Conservation (phyloP, 2,113 vertebrate genomes). For the Capra hircus region DNA sequence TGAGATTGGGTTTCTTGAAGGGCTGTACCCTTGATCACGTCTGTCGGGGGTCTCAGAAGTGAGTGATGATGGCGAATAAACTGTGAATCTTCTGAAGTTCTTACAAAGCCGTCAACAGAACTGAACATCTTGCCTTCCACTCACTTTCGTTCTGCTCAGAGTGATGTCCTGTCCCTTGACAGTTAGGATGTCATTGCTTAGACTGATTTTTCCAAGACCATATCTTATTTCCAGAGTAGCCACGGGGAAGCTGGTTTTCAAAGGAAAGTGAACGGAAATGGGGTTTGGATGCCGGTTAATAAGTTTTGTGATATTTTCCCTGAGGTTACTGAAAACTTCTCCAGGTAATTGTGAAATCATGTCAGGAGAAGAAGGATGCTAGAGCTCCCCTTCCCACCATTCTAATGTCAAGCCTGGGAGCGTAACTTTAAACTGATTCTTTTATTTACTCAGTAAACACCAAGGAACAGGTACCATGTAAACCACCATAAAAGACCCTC, state of each 20-base stretch:
- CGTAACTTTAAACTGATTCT: background rate
- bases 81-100: background rate
- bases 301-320: background rate
- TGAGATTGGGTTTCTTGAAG: background rate
- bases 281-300: background rate
- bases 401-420: background rate
- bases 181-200: background rate
- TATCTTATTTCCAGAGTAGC: background rate
- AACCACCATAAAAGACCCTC: rapidly evolving
- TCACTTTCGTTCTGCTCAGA: rapidly evolving
- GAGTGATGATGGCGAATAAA: background rate
- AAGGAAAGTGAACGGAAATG: background rate
- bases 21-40: background rate
- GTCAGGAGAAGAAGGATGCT: background rate
- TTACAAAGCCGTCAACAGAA: background rate
- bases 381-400: rapidly evolving
- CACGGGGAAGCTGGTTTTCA: background rate
- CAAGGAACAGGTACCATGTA: rapidly evolving
- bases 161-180: background rate
- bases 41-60: background rate
- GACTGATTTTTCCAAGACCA: background rate
- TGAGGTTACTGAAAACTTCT: background rate
- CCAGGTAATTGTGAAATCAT: background rate
- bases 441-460: background rate
- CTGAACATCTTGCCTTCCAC: background rate